These are phyloP conservation scores for Rhadina sibilatrix DNA, from an alignment of 2,113 vertebrate genomes.

Conservation along the genomic window DNA sequence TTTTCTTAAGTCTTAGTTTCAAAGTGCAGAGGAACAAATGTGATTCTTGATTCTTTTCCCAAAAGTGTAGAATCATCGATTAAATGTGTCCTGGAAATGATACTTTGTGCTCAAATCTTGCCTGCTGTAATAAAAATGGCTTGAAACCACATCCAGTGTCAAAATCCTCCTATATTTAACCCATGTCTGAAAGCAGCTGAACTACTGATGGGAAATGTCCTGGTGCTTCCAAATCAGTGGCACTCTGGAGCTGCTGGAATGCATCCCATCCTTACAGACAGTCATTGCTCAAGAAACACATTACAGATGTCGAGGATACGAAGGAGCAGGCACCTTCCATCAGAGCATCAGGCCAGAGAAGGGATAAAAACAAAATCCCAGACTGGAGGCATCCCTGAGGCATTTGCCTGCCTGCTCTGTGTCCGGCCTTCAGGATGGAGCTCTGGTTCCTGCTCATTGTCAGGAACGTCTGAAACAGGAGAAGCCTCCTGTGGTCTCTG, in stretches of 20 bases:
- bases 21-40: not conserved
- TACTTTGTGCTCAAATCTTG: not conserved
- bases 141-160: not conserved
- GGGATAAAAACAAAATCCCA: not conserved
- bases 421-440: accelerated
- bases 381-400: not conserved
- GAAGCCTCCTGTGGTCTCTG: not conserved
- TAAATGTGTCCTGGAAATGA: not conserved
- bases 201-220: not conserved
- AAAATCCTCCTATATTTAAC: not conserved
- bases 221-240: not conserved
- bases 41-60: not conserved
- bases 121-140: not conserved
- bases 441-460: constrained; percentile 3
- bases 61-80: not conserved
- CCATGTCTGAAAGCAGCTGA: not conserved
- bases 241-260: not conserved
- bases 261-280: accelerated
- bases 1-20: not conserved
- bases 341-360: not conserved
- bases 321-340: not conserved
- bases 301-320: not conserved
- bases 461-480: not conserved
- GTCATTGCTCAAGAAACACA: not conserved
- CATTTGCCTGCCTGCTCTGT: not conserved